phyloP scores from a whole-genome alignment of 2,113 vertebrate species.

The Marmota monax region DNA sequence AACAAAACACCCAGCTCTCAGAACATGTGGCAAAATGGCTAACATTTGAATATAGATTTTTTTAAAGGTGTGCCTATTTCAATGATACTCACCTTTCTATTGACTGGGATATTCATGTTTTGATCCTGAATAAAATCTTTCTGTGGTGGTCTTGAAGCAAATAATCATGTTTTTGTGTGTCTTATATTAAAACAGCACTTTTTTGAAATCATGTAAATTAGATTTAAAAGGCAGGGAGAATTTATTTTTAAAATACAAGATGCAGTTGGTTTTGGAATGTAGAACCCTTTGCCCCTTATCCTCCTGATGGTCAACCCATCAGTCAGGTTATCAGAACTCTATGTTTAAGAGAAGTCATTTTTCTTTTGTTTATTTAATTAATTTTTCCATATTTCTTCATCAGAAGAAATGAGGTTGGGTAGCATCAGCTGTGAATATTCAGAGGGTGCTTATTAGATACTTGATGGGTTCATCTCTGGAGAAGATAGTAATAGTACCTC shows the following conservation, averaged over 20 bases:
- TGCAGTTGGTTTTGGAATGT: neutral
- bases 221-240: conserved; percentile 45
- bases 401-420: conserved; percentile 31
- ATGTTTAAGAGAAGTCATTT: neutral
- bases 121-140: conserved; percentile 77
- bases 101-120: conserved; percentile 69
- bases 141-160: conserved; percentile 63
- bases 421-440: neutral
- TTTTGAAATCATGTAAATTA: conserved; percentile 69
- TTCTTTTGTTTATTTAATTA: neutral
- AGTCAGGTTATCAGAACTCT: neutral
- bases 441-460: neutral
- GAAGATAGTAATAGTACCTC: neutral
- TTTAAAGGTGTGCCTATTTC: conserved; percentile 66
- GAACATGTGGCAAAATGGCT: conserved; percentile 77
- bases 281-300: neutral
- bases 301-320: neutral
- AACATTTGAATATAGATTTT: conserved; percentile 57
- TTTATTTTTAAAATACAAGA: conserved; percentile 56
- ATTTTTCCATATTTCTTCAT: conserved; percentile 18
- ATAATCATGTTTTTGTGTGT: conserved; percentile 70
- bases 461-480: conserved; percentile 7
- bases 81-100: conserved; percentile 74
- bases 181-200: conserved; percentile 64
- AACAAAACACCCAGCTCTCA: conserved; percentile 52